These are phyloP conservation scores for Atrichornis clamosus DNA, from an alignment of 2,113 vertebrate genomes.

Conservation along the genomic window DNA sequence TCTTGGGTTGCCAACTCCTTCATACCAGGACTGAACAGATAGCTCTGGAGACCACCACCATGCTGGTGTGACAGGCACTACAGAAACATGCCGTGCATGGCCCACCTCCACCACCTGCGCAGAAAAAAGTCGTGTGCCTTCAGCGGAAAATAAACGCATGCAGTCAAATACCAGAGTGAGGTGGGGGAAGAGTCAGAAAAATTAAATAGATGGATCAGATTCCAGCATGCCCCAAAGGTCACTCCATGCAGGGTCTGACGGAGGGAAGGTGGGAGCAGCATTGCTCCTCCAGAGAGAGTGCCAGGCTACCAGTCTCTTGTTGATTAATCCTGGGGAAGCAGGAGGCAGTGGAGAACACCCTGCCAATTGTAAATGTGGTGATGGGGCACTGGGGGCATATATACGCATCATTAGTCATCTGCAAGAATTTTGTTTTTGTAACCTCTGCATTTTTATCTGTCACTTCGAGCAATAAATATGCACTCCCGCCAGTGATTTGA, in stretches of 20 bases:
- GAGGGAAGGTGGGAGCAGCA: neutral
- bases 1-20: neutral
- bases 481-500: conserved; percentile 70
- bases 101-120: neutral
- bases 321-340: conserved; percentile 25
- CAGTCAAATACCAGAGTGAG: conserved; percentile 3
- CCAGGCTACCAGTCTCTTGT: conserved; percentile 33
- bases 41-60: neutral
- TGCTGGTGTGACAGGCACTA: neutral
- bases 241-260: neutral
- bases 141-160: neutral
- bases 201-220: conserved; percentile 7
- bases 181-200: neutral
- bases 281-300: neutral
- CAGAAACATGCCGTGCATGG: neutral
- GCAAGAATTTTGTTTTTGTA: conserved; percentile 71
- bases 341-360: neutral
- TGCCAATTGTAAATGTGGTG: conserved; percentile 35
- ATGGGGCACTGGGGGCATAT: conserved; percentile 56
- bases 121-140: neutral
- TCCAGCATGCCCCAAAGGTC: neutral
- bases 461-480: conserved; percentile 72
- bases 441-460: conserved; percentile 77
- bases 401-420: conserved; percentile 63
- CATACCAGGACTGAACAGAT: neutral